Percentiles rank a stretch among this genome's conserved stretches.
Conservation (phyloP, 2,797 vertebrate genomes). For the Varecia variegata region DNA sequence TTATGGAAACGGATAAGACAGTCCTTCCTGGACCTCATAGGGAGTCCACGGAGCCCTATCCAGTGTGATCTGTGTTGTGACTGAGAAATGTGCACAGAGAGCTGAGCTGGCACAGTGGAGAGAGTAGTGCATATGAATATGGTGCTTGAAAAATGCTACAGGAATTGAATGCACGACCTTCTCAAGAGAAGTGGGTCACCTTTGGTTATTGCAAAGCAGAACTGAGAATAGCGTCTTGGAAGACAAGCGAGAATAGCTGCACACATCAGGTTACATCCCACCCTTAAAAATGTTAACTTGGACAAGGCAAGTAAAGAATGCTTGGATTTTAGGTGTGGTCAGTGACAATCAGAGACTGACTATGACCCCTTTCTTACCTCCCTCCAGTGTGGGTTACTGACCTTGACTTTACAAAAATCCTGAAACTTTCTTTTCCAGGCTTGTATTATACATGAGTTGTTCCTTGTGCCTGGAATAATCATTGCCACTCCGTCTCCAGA, state of each 20-base stretch:
- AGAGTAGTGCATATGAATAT: accelerated
- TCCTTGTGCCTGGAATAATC: background rate
- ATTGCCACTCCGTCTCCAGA: background rate
- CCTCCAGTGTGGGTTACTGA: background rate
- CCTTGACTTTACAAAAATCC: background rate
- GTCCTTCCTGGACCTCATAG: background rate
- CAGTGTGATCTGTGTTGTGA: background rate
- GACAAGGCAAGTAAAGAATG: background rate
- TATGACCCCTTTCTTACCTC: background rate
- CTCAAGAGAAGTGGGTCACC: background rate
- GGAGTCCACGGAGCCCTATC: background rate
- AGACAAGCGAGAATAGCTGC: background rate
- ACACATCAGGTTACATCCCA: background rate
- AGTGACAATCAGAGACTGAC: background rate
- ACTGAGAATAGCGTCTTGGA: background rate
- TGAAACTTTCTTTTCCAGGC: background rate
- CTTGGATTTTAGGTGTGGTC: conserved; percentile 4
- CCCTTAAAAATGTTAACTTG: background rate
- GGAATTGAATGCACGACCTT: background rate
- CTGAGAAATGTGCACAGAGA: background rate
- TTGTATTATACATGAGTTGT: background rate
- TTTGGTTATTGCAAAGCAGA: background rate
- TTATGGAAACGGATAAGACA: background rate
- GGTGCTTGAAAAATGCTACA: background rate
- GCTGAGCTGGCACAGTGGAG: background rate